A percentile compares a stretch with the other conserved stretches of the same genome.
Conservation (phyloP, 2,888 invertebrate species). For the Chrysolina oricalcia region DNA sequence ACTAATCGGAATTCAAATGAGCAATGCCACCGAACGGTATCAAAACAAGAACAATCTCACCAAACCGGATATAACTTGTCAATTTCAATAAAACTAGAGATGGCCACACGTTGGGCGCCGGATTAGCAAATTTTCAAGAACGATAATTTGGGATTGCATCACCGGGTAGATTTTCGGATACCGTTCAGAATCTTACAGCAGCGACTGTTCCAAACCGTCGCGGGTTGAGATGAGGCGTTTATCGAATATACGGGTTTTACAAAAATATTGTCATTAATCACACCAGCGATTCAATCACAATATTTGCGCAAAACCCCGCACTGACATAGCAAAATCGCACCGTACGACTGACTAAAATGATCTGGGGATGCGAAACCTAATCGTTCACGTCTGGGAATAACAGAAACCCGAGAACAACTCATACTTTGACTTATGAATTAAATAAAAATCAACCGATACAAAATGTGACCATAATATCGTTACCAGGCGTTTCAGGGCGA, state of each 20-base stretch:
- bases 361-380: not conserved
- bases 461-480: conserved; percentile 48
- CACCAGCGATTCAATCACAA: not conserved
- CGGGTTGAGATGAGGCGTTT: too few species aligned
- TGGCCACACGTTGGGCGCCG: conserved; percentile 3
- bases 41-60: not conserved
- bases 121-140: not conserved
- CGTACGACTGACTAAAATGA: not conserved
- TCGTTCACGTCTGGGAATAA: not conserved
- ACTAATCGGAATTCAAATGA: not conserved
- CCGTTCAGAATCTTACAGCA: not conserved
- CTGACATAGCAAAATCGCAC: conserved; percentile 6
- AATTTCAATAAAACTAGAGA: not conserved
- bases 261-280: too few species aligned
- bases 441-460: conserved; percentile 45
- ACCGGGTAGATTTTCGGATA: not conserved
- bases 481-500: conserved; percentile 16
- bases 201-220: too few species aligned
- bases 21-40: not conserved
- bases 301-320: not conserved
- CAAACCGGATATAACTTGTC: not conserved
- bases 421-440: conserved; percentile 48
- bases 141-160: not conserved
- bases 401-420: conserved; percentile 25
- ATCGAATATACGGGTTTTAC: too few species aligned